Evolutionary conservation across 2,797 vertebrate genomes (phyloP).

Genomic region (Antrozous pallidus): DNA sequence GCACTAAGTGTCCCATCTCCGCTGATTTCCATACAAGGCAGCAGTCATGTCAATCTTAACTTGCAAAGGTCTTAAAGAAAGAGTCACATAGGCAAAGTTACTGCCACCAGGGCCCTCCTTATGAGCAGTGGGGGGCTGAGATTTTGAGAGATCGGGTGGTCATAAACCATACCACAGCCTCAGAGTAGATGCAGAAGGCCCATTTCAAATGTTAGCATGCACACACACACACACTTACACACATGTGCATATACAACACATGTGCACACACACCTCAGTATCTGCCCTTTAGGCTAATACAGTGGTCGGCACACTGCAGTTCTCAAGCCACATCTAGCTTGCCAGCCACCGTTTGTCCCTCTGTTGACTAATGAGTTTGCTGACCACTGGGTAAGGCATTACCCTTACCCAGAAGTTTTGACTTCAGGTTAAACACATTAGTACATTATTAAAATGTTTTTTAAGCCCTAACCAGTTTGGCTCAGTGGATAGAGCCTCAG

Average conservation of each 20-base stretch:
- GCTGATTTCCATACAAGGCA: not conserved
- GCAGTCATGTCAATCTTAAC: not conserved
- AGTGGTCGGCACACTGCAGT: too few species aligned
- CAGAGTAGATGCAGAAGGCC: not conserved
- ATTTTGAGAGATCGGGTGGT: not conserved
- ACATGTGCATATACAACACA: accelerated
- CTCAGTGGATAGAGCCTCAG: too few species aligned
- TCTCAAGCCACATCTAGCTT: too few species aligned
- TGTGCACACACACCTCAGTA: not conserved
- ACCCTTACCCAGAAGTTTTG: too few species aligned
- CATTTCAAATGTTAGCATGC: not conserved
- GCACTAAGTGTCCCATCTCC: not conserved
- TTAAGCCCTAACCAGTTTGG: too few species aligned
- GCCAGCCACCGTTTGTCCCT: too few species aligned
- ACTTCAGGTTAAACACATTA: too few species aligned
- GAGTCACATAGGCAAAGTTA: not conserved
- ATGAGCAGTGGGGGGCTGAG: too few species aligned
- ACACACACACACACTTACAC: accelerated
- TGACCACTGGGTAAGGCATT: too few species aligned
- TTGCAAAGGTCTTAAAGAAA: not conserved
- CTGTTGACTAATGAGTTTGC: too few species aligned
- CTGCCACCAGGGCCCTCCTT: not conserved
- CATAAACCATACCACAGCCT: not conserved
- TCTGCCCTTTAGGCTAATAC: not conserved
- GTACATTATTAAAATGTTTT: too few species aligned